Conservation (phyloP, 23 tunicate genomes). For the Oikopleura vanhoeffeni region DNA sequence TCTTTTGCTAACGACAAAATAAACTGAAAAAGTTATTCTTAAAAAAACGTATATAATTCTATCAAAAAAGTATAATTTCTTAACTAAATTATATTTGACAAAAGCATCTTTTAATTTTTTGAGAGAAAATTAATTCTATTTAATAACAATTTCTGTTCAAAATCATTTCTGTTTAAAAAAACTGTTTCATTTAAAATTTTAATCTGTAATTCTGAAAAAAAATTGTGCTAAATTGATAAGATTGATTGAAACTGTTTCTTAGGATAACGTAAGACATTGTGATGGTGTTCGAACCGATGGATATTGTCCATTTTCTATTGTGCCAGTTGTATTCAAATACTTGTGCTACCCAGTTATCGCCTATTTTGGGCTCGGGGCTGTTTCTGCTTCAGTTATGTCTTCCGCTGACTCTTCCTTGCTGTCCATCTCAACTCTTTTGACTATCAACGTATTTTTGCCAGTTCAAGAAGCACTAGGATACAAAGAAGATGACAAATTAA, state of each 20-base stretch:
- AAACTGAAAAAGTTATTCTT: too few relatives aligned
- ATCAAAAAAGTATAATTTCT: too few relatives aligned
- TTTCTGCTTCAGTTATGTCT: conserved; percentile 90
- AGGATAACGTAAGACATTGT: not conserved
- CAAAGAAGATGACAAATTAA: not conserved
- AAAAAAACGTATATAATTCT: too few relatives aligned
- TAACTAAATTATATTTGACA: too few relatives aligned
- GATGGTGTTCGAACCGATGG: not conserved
- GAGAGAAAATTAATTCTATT: too few relatives aligned
- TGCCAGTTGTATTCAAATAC: conserved; percentile 66
- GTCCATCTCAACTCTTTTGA: conserved; percentile 61
- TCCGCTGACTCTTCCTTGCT: conserved; percentile 68
- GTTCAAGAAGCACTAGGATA: not conserved
- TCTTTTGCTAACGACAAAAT: too few relatives aligned
- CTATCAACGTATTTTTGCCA: conserved; percentile 30
- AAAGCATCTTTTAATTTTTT: too few relatives aligned
- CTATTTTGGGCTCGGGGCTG: conserved; percentile 63
- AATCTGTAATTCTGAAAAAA: not conserved
- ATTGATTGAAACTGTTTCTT: not conserved
- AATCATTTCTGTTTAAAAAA: too few relatives aligned
- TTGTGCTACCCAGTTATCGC: conserved; percentile 47
- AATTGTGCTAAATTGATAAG: not conserved
- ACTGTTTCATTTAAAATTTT: too few relatives aligned
- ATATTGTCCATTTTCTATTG: not conserved
- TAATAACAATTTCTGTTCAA: too few relatives aligned